Base-by-base conservation (phyloP, 2,797 vertebrate species). In the Tenualosa ilisha region DNA sequence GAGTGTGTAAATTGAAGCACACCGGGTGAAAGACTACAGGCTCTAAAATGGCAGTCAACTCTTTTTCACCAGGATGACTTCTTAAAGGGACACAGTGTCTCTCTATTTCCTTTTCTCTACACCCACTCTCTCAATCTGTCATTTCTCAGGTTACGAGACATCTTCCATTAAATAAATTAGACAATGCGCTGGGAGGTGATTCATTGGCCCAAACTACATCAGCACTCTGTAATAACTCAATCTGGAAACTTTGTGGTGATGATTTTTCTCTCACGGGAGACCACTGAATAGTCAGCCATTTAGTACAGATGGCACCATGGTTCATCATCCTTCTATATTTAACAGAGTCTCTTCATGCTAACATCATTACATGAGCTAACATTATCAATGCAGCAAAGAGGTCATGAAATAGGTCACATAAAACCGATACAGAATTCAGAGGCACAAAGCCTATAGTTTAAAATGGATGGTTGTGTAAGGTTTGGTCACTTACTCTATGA, bases 11-110 rank as follows among this genome's bases (percentile, higher is more conserved):
- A 79, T 46, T 20, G 6, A 79, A 3, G 40, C 72, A 43, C 3
- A 12, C n/a, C n/a, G 6, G 59, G 59, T 63, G 59, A 63, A 63
- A 63, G 22, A 63, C 59, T 88, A 54, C 85, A 88, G 86, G 84
- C 94, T 95, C 95, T 93, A 94, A 95, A 97, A 96, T 93, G 94
- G 93, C 92, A 94, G 97, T 97, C 95, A 94, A 97, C 97, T 94
- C 91, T 92, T 94, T 96, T 97, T 96, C 9, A 97, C 97, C 96
- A 96, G 95, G 94, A 95, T 93, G 95, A 90, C 94, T 95, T 97
- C 96, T 97, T 94, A 93, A 91, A 94, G 92, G 94, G 96, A 96
- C 37, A 37, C 13, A 11, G 83, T 43, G 31, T 85, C 85, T 59
- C 15, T 84, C 84, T 43, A 15, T 49, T 26, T 54, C 51, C 59